These are phyloP conservation scores for Bagarius yarrelli DNA, from an alignment of 2,113 vertebrate species.

Conservation along the genomic window DNA sequence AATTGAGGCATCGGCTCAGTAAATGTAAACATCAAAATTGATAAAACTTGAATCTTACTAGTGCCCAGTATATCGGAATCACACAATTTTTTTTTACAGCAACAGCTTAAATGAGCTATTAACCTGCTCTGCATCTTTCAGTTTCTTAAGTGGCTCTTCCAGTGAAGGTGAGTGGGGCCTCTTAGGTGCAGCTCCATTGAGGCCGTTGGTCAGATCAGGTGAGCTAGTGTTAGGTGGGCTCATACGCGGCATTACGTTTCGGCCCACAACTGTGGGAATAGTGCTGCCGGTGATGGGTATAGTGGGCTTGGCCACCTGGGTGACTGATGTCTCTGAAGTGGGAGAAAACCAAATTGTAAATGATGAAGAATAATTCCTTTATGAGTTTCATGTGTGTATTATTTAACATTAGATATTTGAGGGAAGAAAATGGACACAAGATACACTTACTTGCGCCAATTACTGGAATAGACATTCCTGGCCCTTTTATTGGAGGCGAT, in stretches of 20 bases:
- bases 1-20: neutral
- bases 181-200: constrained; percentile 67
- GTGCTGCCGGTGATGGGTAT: constrained; percentile 65
- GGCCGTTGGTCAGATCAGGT: constrained; percentile 70
- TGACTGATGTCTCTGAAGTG: constrained; percentile 23
- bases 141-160: constrained; percentile 74
- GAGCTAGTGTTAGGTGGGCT: constrained; percentile 62
- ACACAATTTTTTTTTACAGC: too few species aligned
- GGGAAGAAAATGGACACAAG: neutral
- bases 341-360: neutral
- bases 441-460: constrained; percentile 77
- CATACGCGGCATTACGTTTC: constrained; percentile 65
- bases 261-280: constrained; percentile 69
- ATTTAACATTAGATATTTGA: too few species aligned
- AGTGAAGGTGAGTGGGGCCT: constrained; percentile 71
- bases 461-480: constrained; percentile 75
- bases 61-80: neutral
- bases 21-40: neutral
- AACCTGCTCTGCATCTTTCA: constrained; percentile 76
- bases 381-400: neutral
- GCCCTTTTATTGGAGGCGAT: constrained; percentile 62
- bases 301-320: constrained; percentile 33
- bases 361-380: neutral
- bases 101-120: neutral
- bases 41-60: neutral